Base-by-base conservation (phyloP, 2,113 vertebrate species). In the Neolamprologus sp. region DNA sequence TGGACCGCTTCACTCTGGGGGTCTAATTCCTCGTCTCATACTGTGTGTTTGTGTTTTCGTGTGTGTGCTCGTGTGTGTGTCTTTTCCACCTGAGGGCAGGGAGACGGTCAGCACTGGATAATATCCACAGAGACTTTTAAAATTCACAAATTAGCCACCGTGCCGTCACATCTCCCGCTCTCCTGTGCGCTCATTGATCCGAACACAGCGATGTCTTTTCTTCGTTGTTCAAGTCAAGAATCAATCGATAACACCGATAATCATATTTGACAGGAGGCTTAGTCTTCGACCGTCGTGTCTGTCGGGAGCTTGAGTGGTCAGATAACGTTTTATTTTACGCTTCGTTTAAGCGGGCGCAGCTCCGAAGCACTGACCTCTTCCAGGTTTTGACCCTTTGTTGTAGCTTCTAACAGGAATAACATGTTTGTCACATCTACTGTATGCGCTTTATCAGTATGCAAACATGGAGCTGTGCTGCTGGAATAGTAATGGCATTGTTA, bases 401-500 rank as follows among this genome's bases (percentile, higher is more conserved):
- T 31, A 2, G 16, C 65, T 26, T 28, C 63, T 33, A 9, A 11
- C 5, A 65, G 16, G 55, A 17, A 42, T 16, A 73, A 49, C 9
- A 53, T 23, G 2, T 35, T 12, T 40, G 14, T 33, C 23, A 83
- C 33, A 54, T 84, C 47, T 58, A 82, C 23, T 55, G 45, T 37
- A 23, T 57, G 26, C 19, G 7, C 83, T 37, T 63, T 80, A 42
- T 58, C 81, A 55, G 40, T 23, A 53, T 85, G 79, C 51, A 57
- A 81, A 88, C 37, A 55, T 28, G 19, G 63, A 83, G 87, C 31
- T 63, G 35, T 55, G 71, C 87, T 35, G 33, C 86, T 90, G 86
- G 91, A 93, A 92, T 92, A 91, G 75, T 93, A 93, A 93, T 94
- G 57, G 12, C 81, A 57, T 91, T 87, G 94, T 94, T 95, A 90